Evolutionary conservation across 2,888 invertebrate species (phyloP).

Genomic region (Drosophila koepferae): DNA sequence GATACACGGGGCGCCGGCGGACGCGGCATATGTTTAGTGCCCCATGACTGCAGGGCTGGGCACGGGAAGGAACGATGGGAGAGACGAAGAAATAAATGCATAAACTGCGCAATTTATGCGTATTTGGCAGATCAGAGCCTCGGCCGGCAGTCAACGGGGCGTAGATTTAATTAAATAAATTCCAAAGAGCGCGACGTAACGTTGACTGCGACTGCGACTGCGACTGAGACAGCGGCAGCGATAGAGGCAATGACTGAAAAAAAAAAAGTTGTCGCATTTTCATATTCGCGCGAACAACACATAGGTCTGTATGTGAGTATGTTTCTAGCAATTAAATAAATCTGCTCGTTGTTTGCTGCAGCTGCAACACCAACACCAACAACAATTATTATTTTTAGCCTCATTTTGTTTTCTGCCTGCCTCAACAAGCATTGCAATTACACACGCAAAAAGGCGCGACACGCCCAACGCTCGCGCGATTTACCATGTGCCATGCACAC

Average conservation of each 20-base stretch:
- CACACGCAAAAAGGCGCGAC: constrained; percentile 47
- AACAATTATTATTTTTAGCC: constrained; percentile 49
- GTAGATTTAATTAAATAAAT: constrained; percentile 82
- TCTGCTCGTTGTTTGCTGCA: constrained; percentile 71
- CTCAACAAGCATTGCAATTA: constrained; percentile 61
- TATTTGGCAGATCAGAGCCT: constrained; percentile 61
- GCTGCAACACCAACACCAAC: constrained; percentile 25
- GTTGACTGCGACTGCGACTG: constrained; percentile 16
- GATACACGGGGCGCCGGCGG: neutral
- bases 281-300: constrained; percentile 28
- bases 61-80: neutral
- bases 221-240: constrained; percentile 6
- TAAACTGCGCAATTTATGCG: constrained; percentile 78
- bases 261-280: constrained; percentile 70
- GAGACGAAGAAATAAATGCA: constrained; percentile 39
- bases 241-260: constrained; percentile 12
- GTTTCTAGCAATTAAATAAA: constrained; percentile 77
- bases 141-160: constrained; percentile 64
- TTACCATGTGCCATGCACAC: constrained; percentile 12
- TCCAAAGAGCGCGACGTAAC: constrained; percentile 54
- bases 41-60: constrained; percentile 13
- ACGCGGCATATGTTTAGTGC: constrained; percentile 66
- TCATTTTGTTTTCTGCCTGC: constrained; percentile 31
- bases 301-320: constrained; percentile 28
- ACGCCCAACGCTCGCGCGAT: constrained; percentile 50